Evolutionary conservation across 1,140 invertebrate genomes (phyloP), one percentile per base, ranked within the genome.

Genomic region (Trichonephila clavipes): DNA sequence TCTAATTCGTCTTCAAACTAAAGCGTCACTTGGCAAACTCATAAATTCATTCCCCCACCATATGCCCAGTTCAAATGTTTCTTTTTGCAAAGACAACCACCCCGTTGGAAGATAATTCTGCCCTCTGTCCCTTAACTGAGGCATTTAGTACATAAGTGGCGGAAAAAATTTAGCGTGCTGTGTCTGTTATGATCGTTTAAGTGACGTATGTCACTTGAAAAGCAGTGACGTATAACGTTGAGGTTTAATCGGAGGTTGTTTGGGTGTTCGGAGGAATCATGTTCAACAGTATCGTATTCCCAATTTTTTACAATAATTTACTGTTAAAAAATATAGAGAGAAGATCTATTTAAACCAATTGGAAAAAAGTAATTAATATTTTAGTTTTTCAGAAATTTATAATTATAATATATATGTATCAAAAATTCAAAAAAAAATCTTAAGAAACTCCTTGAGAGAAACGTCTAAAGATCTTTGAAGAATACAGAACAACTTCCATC

Each of bases 121-220:
- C 90, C 90, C 81, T 91, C 72, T 83, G 90, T 59, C 77, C 81
- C 34, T 58, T 83, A 91, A 85, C 90, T 91, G 61, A 61, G 34
- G 18, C 90, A 91, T 91, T 91, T 88, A 83, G 81, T 21, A 24
- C 61, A 21, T 87, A 72, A 92, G 90, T 92, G 83, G 83, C 90
- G 44, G 16, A 44, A 59, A 87, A 64, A 87, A 92, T 62, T 86
- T 69, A 92, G 90, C 90, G 90, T 92, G 90, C 62, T 69, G 14
- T 72, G 90, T 86, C 90, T 86, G 44, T 86, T 86, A 18, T 12
- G 44, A 58, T 82, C 62, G n/a, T 87, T 92, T 77, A 77, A 83
- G 81, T 62, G 77, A 83, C 59, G 81, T 66, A 61, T 83, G 90
- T 61, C 90, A 51, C 90, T 83, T 81, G 24, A 81, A 81, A 14